Evolutionary conservation across 2,888 invertebrate genomes (phyloP).

Genomic region (Cephus sareptanus): DNA sequence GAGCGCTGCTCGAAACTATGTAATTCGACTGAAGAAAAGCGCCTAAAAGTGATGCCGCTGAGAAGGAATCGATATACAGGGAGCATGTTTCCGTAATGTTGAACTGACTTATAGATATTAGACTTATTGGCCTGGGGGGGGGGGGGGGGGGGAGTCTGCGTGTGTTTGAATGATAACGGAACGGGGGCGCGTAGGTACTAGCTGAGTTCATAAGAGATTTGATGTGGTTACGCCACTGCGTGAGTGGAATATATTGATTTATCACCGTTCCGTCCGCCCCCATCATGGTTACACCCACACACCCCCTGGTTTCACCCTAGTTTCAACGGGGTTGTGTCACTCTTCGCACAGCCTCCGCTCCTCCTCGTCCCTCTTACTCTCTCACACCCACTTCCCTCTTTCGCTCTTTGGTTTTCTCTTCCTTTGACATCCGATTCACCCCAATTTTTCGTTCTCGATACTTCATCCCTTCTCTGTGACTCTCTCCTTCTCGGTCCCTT

Average conservation of each 20-base stretch:
- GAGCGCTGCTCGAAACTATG: too few species aligned
- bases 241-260: constrained; percentile 61
- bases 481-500: too few species aligned
- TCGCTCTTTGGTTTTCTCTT: constrained; percentile 4
- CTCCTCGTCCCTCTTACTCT: constrained; percentile 17
- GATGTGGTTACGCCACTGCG: constrained; percentile 53
- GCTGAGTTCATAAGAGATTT: constrained; percentile 39
- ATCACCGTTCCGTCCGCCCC: constrained; percentile 37
- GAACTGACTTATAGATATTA: not conserved
- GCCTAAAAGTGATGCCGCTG: too few species aligned
- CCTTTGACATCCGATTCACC: too few species aligned
- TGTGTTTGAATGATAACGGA: constrained; percentile 23
- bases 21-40: too few species aligned
- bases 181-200: constrained; percentile 29
- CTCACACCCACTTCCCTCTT: constrained; percentile 1
- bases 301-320: too few species aligned
- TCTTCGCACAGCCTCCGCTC: constrained; percentile 4
- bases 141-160: not conserved
- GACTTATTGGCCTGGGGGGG: not conserved
- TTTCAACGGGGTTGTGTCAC: too few species aligned
- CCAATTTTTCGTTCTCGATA: too few species aligned
- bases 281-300: not conserved
- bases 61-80: too few species aligned
- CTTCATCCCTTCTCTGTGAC: too few species aligned
- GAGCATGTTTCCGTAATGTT: too few species aligned